phyloP scores from a whole-genome alignment of 2,113 vertebrate genomes.

The Hoplias malabaricus region DNA sequence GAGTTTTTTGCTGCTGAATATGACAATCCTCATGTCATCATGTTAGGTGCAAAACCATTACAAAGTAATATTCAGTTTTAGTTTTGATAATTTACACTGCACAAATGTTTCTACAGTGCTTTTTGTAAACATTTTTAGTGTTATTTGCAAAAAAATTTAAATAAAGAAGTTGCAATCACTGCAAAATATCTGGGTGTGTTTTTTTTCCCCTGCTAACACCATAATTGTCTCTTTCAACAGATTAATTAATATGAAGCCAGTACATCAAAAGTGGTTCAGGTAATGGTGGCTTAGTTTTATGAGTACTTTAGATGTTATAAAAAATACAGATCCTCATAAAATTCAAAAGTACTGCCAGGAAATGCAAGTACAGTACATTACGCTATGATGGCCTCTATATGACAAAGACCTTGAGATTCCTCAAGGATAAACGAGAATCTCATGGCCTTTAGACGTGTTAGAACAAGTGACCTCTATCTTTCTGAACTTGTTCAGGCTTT shows the following conservation, averaged over 20 bases:
- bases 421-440: neutral
- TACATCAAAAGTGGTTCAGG: neutral
- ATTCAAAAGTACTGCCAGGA: neutral
- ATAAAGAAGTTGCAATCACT: slow-evolving; percentile 61
- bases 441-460: neutral
- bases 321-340: neutral
- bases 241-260: no score
- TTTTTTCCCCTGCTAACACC: slow-evolving; percentile 8
- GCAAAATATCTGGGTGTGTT: slow-evolving; percentile 45
- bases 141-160: slow-evolving; percentile 76
- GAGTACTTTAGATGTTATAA: neutral
- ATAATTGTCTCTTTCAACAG: no score
- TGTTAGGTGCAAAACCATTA: slow-evolving; percentile 74
- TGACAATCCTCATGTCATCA: slow-evolving; percentile 77
- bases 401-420: neutral
- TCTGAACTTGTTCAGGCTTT: slow-evolving; percentile 11
- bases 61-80: slow-evolving; percentile 69
- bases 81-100: slow-evolving; percentile 82
- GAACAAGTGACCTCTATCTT: neutral
- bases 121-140: slow-evolving; percentile 83
- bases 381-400: neutral
- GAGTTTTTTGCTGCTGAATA: slow-evolving; percentile 73
- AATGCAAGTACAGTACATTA: neutral
- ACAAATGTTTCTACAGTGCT: slow-evolving; percentile 80
- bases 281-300: neutral